Evolutionary conservation across 2,797 vertebrate species (phyloP), one percentile per base, ranked within the genome.

Genomic region (Pangasius djambal): DNA sequence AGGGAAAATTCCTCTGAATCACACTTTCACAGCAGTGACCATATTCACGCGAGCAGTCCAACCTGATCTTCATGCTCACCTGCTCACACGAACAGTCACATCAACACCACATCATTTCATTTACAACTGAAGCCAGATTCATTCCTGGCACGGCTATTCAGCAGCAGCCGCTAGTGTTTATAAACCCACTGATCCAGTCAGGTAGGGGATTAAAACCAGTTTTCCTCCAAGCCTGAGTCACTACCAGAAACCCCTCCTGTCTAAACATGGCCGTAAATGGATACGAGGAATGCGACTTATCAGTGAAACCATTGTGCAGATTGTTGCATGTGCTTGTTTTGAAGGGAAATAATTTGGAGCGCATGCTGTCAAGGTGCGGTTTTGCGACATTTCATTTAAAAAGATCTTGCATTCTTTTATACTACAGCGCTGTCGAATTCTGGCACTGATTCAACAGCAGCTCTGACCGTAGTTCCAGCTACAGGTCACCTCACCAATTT

Each of bases 1-100:
- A 90, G 91, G 93, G 94, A 93, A 74, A 88, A 86, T 86, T 44
- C 57, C 72, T 75, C 85, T 55, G 70, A 57, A 65, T 79, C 86
- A 75, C 37, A 75, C 31, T 52, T 52, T 55, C 57, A n/a, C 87
- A 69, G 40, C 20, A n/a, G 13, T 67, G 31, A 16, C 18, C 10
- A 6, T 63, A 28, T 75, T 83, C 37, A 44, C 9, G 8, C 20
- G 18, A 69, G 72, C 88, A 20, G 13, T 67, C 44, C 48, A 31
- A 78, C 59, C 72, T 44, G 83, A 69, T 85, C 25, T 78, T 88
- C 65, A 72, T 1, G 87, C 55, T 70, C 52, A 74, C 67, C 84
- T 57, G 67, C 84, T 86, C 28, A 25, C 65, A 8, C 50, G 0
- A 15, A 72, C 84, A 9, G 67, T 40, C 18, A 4, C 50, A 57